These are phyloP conservation scores for Calypte anna DNA, from an alignment of 2,113 vertebrate species.

Conservation along the genomic window DNA sequence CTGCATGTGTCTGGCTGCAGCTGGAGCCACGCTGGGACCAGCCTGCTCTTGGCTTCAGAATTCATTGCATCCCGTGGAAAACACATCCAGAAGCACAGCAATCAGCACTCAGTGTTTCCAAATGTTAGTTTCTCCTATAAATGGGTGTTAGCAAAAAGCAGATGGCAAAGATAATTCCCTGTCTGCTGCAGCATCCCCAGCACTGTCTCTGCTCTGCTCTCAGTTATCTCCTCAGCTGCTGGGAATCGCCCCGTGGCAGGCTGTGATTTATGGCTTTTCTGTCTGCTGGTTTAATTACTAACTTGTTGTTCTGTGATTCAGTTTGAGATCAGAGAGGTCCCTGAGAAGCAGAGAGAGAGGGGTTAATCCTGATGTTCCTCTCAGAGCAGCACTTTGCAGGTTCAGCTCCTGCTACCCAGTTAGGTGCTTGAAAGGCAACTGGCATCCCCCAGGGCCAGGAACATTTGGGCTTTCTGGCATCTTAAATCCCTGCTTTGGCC, in stretches of 20 bases:
- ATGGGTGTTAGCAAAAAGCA: constrained; percentile 62
- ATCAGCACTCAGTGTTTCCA: constrained; percentile 40
- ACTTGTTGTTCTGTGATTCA: not conserved
- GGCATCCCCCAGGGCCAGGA: not conserved
- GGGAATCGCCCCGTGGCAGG: not conserved
- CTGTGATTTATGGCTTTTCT: not conserved
- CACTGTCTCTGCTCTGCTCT: not conserved
- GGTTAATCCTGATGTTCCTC: not conserved
- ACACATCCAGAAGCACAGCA: constrained; percentile 43
- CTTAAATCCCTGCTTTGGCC: too few species aligned
- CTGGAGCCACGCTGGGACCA: not conserved
- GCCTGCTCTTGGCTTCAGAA: constrained; percentile 5
- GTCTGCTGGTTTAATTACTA: not conserved
- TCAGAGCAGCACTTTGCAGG: not conserved
- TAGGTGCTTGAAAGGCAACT: not conserved
- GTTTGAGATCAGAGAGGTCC: not conserved
- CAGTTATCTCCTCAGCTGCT: not conserved
- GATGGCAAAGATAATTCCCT: constrained; percentile 64
- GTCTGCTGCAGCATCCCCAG: not conserved
- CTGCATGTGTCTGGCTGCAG: not conserved
- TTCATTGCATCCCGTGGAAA: constrained; percentile 41
- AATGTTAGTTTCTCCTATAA: constrained; percentile 62
- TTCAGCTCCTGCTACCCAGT: not conserved
- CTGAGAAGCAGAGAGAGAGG: not conserved
- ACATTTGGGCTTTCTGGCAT: not conserved